Evolutionary conservation across 2,113 vertebrate species (phyloP), one percentile per base, ranked within the genome.

Genomic region (Centropristis striata): DNA sequence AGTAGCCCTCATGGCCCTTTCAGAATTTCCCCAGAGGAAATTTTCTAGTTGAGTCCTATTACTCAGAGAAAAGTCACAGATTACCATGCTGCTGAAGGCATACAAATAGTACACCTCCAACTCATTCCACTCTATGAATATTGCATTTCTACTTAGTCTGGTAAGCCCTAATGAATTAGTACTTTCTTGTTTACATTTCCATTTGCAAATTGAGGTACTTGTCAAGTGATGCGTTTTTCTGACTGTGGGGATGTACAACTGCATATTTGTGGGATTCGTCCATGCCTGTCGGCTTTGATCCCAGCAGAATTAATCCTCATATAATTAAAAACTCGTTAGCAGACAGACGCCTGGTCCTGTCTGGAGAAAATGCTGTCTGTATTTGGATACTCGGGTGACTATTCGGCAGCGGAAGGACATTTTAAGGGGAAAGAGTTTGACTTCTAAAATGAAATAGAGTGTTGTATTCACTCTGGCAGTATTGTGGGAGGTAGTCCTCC

Each of bases 241-340:
- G 66, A 72, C 61, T 54, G 63, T 10, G 23, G 60, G 58, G 75
- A 51, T 44, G 57, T 80, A 59, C 42, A 78, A 39, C 70, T 49
- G 57, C 47, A 79, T 81, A 73, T 81, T 85, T 64, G 47, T 44
- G 66, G 70, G 63, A 63, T 66, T 25, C 3, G 51, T 89, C 64
- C 69, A 42, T 49, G 69, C 71, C 72, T 50, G 73, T 70, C 46
- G 14, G 76, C 76, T 85, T 71, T 79, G 69, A 90, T 88, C 75
- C 78, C 73, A 76, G 65, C 54, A 83, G 84, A 85, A 74, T 88
- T 88, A 86, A 85, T 90, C 81, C 85, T 74, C 39, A 28, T 23
- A 59, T 84, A 89, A 91, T 88, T 84, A 86, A 91, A 88, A 83
- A 75, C 53, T 67, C n/a, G 61, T 88, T 81, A 86, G 75, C 78